phyloP scores from a whole-genome alignment of 2,888 invertebrate species.

The Acrocyrtus sp. region DNA sequence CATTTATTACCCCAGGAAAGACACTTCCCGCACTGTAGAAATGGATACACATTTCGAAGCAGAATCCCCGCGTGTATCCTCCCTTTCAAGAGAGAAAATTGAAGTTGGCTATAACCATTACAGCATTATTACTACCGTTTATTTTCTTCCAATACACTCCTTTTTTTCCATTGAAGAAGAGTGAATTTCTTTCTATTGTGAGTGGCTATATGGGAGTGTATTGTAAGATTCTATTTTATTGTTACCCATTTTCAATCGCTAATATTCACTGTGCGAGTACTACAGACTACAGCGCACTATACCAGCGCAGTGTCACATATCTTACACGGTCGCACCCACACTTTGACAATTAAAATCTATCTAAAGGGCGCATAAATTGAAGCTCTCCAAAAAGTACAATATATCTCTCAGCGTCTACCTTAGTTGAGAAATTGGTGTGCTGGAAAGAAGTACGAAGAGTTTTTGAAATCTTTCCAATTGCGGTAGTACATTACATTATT shows the following conservation, averaged over 20 bases:
- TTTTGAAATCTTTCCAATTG: slow-evolving; percentile 42
- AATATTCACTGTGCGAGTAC: not conserved
- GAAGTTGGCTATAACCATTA: not conserved
- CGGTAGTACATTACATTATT: slow-evolving; percentile 15
- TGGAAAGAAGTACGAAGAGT: slow-evolving; percentile 1
- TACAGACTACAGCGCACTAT: not conserved
- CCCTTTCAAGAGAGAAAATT: not conserved
- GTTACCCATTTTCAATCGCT: not conserved
- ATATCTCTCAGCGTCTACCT: slow-evolving; percentile 36
- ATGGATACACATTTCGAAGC: not conserved
- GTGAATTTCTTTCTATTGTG: not conserved
- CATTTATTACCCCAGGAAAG: not conserved
- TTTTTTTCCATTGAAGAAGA: not conserved
- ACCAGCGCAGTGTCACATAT: slow-evolving; percentile 26
- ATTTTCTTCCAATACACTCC: not conserved
- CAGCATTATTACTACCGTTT: not conserved
- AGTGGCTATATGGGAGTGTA: not conserved
- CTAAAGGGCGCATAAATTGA: slow-evolving; percentile 20
- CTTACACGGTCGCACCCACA: slow-evolving; percentile 42
- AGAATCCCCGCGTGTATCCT: not conserved
- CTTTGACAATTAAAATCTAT: slow-evolving; percentile 46
- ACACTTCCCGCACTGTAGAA: not conserved
- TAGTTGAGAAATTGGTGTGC: not conserved
- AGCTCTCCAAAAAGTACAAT: slow-evolving; percentile 23
- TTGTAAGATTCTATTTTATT: not conserved